These are phyloP conservation scores for Pollenia labialis DNA, from an alignment of 2,888 invertebrate species.

Conservation along the genomic window DNA sequence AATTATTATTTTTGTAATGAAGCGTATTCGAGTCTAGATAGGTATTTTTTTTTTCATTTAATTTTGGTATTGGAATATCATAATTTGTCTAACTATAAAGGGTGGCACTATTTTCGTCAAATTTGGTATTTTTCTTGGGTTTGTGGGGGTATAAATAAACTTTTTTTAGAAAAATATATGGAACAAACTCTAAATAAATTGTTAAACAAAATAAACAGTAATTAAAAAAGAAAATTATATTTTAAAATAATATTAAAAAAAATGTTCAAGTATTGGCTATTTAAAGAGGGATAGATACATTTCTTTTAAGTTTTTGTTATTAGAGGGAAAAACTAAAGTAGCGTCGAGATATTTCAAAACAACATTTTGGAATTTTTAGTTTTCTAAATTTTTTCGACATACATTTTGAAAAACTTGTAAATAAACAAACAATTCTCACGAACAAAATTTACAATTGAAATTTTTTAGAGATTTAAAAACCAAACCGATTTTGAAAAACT, in stretches of 20 bases:
- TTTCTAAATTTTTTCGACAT: no score
- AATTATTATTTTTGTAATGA: conserved; percentile 39
- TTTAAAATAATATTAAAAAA: neutral
- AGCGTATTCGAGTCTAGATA: conserved; percentile 21
- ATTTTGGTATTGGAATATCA: conserved; percentile 23
- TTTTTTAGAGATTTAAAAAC: neutral
- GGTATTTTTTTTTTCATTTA: neutral
- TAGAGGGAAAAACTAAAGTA: no score
- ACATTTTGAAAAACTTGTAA: no score
- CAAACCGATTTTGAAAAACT: no score
- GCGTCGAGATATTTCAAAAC: no score
- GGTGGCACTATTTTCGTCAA: conserved; percentile 19
- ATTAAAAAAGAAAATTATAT: neutral
- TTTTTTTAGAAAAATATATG: conserved; percentile 22
- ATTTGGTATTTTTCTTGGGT: conserved; percentile 30
- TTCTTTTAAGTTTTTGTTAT: neutral
- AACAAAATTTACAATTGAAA: conserved; percentile 4
- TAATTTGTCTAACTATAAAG: conserved; percentile 36
- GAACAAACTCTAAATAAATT: conserved; percentile 40
- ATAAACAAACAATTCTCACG: neutral
- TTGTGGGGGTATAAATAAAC: neutral
- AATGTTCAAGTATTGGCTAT: neutral
- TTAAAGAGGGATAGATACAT: neutral
- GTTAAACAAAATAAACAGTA: conserved; percentile 63
- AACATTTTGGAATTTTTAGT: no score